Evolutionary conservation across 2,113 vertebrate species (phyloP).

Genomic region (Psophia crepitans): DNA sequence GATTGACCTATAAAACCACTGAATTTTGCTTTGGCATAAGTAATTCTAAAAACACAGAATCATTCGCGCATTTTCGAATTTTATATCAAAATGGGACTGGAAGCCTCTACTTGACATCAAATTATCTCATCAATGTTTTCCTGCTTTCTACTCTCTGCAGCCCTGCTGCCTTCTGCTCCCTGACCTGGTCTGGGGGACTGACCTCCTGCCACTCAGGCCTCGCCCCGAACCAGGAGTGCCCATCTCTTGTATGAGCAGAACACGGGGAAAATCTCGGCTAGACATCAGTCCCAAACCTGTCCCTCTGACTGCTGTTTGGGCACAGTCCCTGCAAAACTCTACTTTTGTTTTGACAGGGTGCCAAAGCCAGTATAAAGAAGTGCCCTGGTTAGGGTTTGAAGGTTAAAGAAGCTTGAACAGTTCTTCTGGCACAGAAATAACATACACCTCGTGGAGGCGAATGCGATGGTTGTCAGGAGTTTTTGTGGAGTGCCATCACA

Average conservation of each 20-base stretch:
- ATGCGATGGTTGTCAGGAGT: not conserved
- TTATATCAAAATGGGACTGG: not conserved
- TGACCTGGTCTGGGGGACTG: not conserved
- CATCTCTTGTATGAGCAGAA: not conserved
- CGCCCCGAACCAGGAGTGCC: not conserved
- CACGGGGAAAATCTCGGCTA: not conserved
- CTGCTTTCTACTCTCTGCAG: not conserved
- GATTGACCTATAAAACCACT: not conserved
- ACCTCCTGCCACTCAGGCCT: not conserved
- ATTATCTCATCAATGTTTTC: not conserved
- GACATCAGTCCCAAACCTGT: too few species aligned
- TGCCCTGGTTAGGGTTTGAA: not conserved
- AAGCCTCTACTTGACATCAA: not conserved
- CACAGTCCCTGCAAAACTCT: not conserved
- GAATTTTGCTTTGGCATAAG: not conserved
- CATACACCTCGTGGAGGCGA: fast-evolving
- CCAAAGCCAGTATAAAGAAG: fast-evolving
- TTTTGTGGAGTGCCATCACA: not conserved
- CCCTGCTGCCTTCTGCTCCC: not conserved
- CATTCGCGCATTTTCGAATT: not conserved
- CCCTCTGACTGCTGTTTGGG: not conserved
- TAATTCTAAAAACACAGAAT: not conserved
- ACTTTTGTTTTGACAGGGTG: not conserved
- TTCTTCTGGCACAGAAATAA: not conserved
- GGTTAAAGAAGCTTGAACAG: not conserved